Percentiles rank a stretch among this genome's conserved stretches.
These are phyloP conservation scores for Desoria tigrina DNA, from an alignment of 2,888 invertebrate genomes.

Conservation along the genomic window DNA sequence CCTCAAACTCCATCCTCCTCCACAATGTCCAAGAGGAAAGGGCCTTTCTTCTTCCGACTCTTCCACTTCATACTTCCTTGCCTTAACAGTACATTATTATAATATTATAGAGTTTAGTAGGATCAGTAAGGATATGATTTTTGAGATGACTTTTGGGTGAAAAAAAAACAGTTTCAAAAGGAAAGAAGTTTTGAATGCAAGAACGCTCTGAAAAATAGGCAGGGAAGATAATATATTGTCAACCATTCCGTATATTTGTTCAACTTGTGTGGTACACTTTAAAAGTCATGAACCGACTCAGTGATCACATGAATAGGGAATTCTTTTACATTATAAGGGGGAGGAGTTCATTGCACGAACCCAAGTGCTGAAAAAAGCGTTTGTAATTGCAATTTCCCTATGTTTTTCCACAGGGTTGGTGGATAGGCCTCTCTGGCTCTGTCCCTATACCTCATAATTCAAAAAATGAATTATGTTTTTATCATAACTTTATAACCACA, in stretches of 20 bases:
- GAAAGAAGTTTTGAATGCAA: not conserved
- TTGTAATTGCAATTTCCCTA: too few species aligned
- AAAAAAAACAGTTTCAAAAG: not conserved
- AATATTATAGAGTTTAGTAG: not conserved
- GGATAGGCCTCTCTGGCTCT: not conserved
- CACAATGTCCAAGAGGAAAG: not conserved
- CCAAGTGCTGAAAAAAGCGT: too few species aligned
- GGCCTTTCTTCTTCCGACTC: too few species aligned
- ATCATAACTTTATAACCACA: not conserved
- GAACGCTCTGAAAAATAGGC: not conserved
- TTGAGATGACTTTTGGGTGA: not conserved
- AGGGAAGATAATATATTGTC: not conserved
- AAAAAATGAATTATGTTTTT: not conserved
- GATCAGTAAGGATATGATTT: too few species aligned
- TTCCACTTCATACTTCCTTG: not conserved
- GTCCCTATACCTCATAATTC: not conserved
- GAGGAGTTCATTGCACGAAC: not conserved
- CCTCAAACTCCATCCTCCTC: not conserved
- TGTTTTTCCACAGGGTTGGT: not conserved
- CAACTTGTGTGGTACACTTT: constrained; percentile 51
- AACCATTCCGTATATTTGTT: constrained; percentile 44
- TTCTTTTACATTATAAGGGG: constrained; percentile 6
- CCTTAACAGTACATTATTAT: not conserved
- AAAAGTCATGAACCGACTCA: constrained; percentile 13
- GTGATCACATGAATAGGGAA: constrained; percentile 10